A percentile compares a stretch with the other conserved stretches of the same genome.
Conservation (phyloP, 2,113 vertebrate species). For the Sinocyclocheilus anshuiensis region DNA sequence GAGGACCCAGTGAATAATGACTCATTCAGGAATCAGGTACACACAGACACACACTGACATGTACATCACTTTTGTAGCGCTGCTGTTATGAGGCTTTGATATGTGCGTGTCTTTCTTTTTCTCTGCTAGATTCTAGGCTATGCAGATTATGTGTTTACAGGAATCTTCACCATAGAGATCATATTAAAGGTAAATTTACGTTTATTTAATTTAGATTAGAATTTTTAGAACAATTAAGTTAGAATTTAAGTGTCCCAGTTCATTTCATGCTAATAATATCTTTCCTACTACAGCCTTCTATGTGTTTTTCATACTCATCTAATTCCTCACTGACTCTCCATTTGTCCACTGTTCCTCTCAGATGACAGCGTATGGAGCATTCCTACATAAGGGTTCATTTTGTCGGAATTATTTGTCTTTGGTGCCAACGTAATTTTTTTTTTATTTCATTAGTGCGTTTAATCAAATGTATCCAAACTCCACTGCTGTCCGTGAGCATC, state of each 20-base stretch:
- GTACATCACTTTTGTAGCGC: not conserved
- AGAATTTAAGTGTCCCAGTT: not conserved
- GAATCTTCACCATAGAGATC: conserved; percentile 99
- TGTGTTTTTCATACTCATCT: conserved; percentile 32
- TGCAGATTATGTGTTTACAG: conserved; percentile 99
- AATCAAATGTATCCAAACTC: too few relatives aligned
- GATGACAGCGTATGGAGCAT: conserved; percentile 99
- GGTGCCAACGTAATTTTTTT: too few relatives aligned
- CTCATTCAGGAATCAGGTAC: conserved; percentile 93
- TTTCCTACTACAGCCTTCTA: not conserved
- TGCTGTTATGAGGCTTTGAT: not conserved
- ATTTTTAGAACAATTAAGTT: too few relatives aligned
- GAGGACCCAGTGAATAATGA: conserved; percentile 92
- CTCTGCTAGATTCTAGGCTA: conserved; percentile 93
- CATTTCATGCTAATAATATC: conserved; percentile 19
- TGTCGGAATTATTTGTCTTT: conserved; percentile 98
- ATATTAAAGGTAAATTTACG: conserved; percentile 90
- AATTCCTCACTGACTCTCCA: not conserved
- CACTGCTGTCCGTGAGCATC: too few relatives aligned
- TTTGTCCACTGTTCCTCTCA: conserved; percentile 60
- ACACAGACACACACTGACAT: conserved; percentile 16
- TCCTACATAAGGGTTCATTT: conserved; percentile 98
- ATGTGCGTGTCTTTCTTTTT: not conserved
- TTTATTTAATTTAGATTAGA: too few relatives aligned
- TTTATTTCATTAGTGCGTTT: too few relatives aligned